A percentile compares a stretch with the other conserved stretches of the same genome.
phyloP scores from a whole-genome alignment of 2,888 invertebrate genomes.

The Eumacrocentrus americanus region DNA sequence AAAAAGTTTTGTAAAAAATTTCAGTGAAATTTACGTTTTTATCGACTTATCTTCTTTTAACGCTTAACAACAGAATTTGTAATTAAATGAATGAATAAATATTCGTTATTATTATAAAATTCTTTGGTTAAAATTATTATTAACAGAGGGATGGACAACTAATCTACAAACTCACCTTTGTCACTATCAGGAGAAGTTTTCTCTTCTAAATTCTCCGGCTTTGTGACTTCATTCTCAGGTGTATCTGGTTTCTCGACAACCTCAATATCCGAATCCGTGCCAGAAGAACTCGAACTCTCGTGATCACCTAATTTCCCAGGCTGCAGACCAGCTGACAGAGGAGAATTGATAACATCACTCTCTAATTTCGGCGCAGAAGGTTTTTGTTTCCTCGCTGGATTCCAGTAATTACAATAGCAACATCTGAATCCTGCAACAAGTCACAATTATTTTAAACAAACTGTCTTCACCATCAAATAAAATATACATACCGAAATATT shows the following conservation, averaged over 20 bases:
- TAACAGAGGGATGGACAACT: no score
- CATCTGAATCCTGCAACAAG: constrained; percentile 76
- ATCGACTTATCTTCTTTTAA: no score
- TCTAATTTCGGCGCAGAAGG: constrained; percentile 75
- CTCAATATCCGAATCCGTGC: constrained; percentile 57
- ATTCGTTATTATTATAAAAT: neutral
- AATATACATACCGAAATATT: constrained; percentile 64
- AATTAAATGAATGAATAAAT: neutral
- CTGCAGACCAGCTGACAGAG: constrained; percentile 26
- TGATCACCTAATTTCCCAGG: constrained; percentile 22
- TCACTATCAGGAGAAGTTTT: constrained; percentile 26
- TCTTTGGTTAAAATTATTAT: no score
- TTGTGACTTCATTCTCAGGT: constrained; percentile 38
- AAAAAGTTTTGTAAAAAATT: no score
- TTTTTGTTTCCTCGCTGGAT: constrained; percentile 87
- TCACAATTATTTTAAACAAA: no score
- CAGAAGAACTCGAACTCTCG: constrained; percentile 33
- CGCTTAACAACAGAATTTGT: no score
- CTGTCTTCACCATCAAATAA: neutral
- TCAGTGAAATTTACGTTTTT: no score
- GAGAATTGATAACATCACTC: constrained; percentile 37
- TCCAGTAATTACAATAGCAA: constrained; percentile 86
- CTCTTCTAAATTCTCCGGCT: constrained; percentile 31
- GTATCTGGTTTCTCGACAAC: constrained; percentile 54
- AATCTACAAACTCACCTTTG: neutral